Evolutionary conservation across 1,140 invertebrate species (phyloP).

Genomic region (Eufriesea mexicana): DNA sequence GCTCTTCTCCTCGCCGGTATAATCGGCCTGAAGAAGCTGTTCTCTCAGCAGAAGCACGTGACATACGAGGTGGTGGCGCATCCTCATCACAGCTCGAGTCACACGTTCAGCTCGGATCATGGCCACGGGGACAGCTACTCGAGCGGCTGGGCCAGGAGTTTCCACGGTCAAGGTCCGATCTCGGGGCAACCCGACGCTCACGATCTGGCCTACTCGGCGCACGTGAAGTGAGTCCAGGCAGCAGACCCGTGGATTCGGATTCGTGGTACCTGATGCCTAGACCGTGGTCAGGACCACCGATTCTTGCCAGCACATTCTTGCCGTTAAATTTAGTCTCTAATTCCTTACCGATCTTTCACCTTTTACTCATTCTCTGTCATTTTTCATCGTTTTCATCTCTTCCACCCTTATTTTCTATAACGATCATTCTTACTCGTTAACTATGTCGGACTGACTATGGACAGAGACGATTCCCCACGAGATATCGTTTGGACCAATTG

Average conservation of each 20-base stretch:
- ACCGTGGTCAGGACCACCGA: neutral
- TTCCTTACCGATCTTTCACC: neutral
- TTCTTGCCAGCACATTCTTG: conserved; percentile 27
- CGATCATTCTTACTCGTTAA: neutral
- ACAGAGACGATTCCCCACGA: conserved; percentile 9
- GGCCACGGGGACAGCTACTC: conserved; percentile 83
- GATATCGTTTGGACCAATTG: neutral
- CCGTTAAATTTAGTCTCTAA: conserved; percentile 16
- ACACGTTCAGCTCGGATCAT: conserved; percentile 78
- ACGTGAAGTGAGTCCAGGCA: conserved; percentile 73
- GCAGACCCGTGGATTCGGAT: neutral
- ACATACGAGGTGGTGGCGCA: conserved; percentile 89
- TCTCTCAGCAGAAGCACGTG: conserved; percentile 88
- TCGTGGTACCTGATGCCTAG: neutral
- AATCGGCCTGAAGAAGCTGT: conserved; percentile 91
- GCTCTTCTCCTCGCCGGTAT: conserved; percentile 90
- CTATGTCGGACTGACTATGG: conserved; percentile 7
- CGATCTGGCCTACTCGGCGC: conserved; percentile 86
- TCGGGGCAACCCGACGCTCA: conserved; percentile 82
- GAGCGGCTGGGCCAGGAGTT: conserved; percentile 84
- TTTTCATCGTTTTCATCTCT: neutral
- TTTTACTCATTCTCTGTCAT: neutral
- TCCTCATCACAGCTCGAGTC: conserved; percentile 84
- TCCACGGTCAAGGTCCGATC: conserved; percentile 80
- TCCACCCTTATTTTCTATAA: neutral